These are phyloP conservation scores for Meandrusa payeni DNA, from an alignment of 2,888 invertebrate species.

Conservation along the genomic window DNA sequence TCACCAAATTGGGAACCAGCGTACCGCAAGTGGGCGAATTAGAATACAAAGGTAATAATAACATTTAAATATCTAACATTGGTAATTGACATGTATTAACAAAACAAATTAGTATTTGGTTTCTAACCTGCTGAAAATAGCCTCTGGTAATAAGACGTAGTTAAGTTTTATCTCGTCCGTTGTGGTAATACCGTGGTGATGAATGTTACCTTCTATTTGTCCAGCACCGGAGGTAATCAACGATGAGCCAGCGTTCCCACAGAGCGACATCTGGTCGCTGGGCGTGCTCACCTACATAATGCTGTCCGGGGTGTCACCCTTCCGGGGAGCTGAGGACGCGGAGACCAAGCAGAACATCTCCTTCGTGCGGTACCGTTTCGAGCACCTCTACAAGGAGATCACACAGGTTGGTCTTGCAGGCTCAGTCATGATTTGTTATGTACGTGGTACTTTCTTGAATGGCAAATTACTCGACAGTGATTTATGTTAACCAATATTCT, in stretches of 20 bases:
- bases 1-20: slow-evolving; percentile 88
- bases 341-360: slow-evolving; percentile 96
- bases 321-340: slow-evolving; percentile 88
- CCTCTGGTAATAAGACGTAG: too few species aligned
- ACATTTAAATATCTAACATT: too few species aligned
- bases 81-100: too few species aligned
- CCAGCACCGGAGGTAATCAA: slow-evolving; percentile 93
- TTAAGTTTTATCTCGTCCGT: too few species aligned
- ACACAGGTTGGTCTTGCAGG: slow-evolving; percentile 86
- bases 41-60: slow-evolving; percentile 85
- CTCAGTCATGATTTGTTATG: too few species aligned
- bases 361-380: slow-evolving; percentile 94
- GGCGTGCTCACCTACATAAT: slow-evolving; percentile 95
- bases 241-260: slow-evolving; percentile 92
- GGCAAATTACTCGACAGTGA: too few species aligned
- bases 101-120: too few species aligned
- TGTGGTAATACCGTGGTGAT: too few species aligned
- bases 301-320: slow-evolving; percentile 95
- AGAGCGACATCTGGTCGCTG: slow-evolving; percentile 97
- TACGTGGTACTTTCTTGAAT: too few species aligned
- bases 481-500: too few species aligned
- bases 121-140: too few species aligned
- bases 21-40: slow-evolving; percentile 86
- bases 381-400: slow-evolving; percentile 95
- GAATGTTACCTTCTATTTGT: too few species aligned